Evolutionary conservation across 2,888 invertebrate genomes (phyloP).

Genomic region (Dione juno): DNA sequence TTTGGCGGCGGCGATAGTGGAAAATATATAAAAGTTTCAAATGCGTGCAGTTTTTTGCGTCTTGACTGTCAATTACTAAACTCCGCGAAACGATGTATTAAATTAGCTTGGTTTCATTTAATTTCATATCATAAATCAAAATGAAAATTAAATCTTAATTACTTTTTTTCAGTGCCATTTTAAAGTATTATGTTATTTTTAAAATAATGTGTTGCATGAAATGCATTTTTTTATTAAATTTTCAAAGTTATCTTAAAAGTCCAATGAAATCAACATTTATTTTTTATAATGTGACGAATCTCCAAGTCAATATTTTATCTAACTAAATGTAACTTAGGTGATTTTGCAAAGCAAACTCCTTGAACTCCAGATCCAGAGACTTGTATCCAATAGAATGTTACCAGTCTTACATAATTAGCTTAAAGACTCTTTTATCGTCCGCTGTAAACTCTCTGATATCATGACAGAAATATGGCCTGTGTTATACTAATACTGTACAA

Average conservation of each 20-base stretch:
- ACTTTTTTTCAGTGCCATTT: constrained; percentile 80
- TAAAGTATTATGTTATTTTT: constrained; percentile 80
- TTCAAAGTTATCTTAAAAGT: constrained; percentile 57
- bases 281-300: constrained; percentile 71
- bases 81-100: constrained; percentile 52
- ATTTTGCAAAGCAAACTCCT: constrained; percentile 75
- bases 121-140: constrained; percentile 57
- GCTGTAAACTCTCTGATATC: constrained; percentile 34
- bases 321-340: constrained; percentile 53
- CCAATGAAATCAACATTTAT: constrained; percentile 55
- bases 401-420: constrained; percentile 47
- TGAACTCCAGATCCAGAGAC: constrained; percentile 52
- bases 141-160: constrained; percentile 62
- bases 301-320: constrained; percentile 57
- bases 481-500: background rate
- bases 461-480: constrained; percentile 33
- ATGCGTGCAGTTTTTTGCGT: constrained; percentile 66
- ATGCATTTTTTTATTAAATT: constrained; percentile 71
- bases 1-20: constrained; percentile 19
- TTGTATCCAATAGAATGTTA: constrained; percentile 62
- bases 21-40: constrained; percentile 22
- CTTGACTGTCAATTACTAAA: constrained; percentile 61
- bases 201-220: constrained; percentile 79
- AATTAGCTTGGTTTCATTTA: constrained; percentile 45
- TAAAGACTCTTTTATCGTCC: constrained; percentile 29